Evolutionary conservation across 2,888 invertebrate genomes (phyloP).

Genomic region (Hypomecis punctinalis): DNA sequence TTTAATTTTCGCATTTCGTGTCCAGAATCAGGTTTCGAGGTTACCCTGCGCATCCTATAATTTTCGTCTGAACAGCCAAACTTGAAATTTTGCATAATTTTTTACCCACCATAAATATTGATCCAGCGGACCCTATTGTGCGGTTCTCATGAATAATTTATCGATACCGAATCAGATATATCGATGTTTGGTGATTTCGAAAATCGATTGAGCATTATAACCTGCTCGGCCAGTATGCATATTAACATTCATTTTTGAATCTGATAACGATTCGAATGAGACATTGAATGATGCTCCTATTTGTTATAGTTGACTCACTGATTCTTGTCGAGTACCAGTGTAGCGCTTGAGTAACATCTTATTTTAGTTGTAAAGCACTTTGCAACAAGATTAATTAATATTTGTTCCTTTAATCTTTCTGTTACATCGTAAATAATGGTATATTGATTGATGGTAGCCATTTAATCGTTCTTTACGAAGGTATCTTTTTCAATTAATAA

Average conservation of each 20-base stretch:
- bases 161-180: conserved; percentile 69
- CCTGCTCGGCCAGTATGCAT: conserved; percentile 59
- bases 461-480: conserved; percentile 3
- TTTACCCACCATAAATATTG: conserved; percentile 66
- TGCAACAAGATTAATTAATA: conserved; percentile 30
- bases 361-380: conserved; percentile 24
- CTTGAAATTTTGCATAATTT: conserved; percentile 55
- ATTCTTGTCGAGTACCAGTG: conserved; percentile 28
- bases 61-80: conserved; percentile 35
- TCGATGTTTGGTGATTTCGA: conserved; percentile 75
- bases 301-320: conserved; percentile 39
- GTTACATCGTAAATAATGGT: conserved; percentile 21
- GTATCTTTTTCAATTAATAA: background rate
- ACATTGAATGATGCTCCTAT: conserved; percentile 47
- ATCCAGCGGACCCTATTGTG: conserved; percentile 70
- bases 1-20: conserved; percentile 6
- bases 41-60: conserved; percentile 28
- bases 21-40: conserved; percentile 29
- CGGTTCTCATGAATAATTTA: conserved; percentile 77
- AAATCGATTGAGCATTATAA: conserved; percentile 70
- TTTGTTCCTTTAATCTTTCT: conserved; percentile 27
- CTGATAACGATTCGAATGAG: conserved; percentile 46
- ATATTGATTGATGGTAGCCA: conserved; percentile 22
- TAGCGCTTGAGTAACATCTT: conserved; percentile 22
- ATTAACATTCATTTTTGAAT: conserved; percentile 47